Conservation (phyloP, 1,140 invertebrate species). For the Hestina assimilis region DNA sequence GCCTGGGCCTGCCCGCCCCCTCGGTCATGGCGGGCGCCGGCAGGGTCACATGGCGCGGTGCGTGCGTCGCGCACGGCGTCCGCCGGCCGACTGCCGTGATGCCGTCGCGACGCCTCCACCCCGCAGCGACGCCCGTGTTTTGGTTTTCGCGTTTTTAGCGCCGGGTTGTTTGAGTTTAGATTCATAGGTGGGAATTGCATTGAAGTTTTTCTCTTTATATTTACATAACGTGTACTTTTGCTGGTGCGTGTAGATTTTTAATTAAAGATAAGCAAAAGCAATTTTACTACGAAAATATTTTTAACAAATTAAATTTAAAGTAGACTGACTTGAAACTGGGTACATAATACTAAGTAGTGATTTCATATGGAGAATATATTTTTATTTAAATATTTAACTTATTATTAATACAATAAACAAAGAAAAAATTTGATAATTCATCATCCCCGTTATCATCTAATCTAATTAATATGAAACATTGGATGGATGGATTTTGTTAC, state of each 20-base stretch:
- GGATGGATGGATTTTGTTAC: too few species aligned
- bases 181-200: constrained; percentile 28
- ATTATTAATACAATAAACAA: too few species aligned
- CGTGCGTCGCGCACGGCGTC: constrained; percentile 59
- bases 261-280: constrained; percentile 12
- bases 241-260: constrained; percentile 15
- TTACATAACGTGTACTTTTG: constrained; percentile 5
- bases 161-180: constrained; percentile 12
- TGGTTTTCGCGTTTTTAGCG: constrained; percentile 21
- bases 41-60: constrained; percentile 53
- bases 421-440: too few species aligned
- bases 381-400: too few species aligned
- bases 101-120: constrained; percentile 43
- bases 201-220: constrained; percentile 17
- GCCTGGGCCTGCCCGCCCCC: constrained; percentile 66
- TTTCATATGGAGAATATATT: too few species aligned
- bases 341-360: too few species aligned
- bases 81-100: constrained; percentile 65
- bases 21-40: constrained; percentile 62
- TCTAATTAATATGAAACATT: too few species aligned
- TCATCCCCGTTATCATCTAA: too few species aligned
- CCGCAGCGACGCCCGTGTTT: constrained; percentile 37
- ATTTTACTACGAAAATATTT: background rate
- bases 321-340: background rate
- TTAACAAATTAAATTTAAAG: background rate